Evolutionary conservation across 1,140 invertebrate genomes (phyloP), one percentile per base, ranked within the genome.

Genomic region (Macrobrachium nipponense): DNA sequence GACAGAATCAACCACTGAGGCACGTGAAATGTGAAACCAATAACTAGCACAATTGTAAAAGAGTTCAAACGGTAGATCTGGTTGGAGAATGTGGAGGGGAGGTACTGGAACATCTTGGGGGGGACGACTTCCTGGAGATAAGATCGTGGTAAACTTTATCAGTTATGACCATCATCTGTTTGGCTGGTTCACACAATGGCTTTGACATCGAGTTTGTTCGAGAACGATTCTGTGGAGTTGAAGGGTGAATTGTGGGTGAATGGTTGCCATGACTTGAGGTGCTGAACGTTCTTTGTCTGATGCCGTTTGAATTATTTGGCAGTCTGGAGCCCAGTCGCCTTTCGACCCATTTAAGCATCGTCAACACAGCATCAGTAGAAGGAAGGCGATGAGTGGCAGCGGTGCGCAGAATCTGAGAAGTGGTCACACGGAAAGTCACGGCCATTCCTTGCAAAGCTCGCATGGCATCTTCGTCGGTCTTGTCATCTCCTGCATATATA

Each of bases 381-480:
- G 96, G 96, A 58, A 97, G 92, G 87, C 96, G 94, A 70, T 95
- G 93, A 90, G 97, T 96, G 0, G 96, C 96, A 1, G 95, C 95
- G 2, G 96, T 97, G 88, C 95, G 95, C n/a, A 95, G 95, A 88
- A 96, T 96, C 88, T 95, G 93, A 5, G 95, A 96, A 0, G 95
- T 95, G 0, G 96, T 95, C 4, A 98, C 95, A 58, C 96, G 93
- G 93, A 97, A 98, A 11, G 96, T 97, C 0, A 96, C 95, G 5
- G 96, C 96, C 95, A 98, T 97, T 90, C 91, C 91, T 44, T 90
- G 82, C 91, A 92, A 91, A 91, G 97, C 96, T 93, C 94, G 93
- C 95, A 98, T 97, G 43, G 97, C 96, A 91, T 97, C 96, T 91
- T 98, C 96, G 91, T 98, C 96, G 0, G 96, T 97, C 17, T 93